Base-by-base conservation (phyloP, 2,113 vertebrate genomes). In the Chrysochloris asiatica region DNA sequence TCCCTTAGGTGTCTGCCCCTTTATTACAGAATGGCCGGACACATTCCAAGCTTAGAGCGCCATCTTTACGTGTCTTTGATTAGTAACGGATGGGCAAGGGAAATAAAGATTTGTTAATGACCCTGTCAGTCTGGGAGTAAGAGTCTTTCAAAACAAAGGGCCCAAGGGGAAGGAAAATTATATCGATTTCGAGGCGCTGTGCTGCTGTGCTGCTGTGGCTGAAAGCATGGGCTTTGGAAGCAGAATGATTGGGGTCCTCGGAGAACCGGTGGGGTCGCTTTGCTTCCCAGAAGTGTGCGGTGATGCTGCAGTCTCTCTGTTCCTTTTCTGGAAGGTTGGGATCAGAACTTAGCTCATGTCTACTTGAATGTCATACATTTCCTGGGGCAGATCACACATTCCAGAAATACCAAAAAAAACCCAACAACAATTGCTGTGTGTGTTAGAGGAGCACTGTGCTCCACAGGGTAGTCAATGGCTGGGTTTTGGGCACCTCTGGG, bases 91-190 rank as follows among this genome's bases (percentile, higher is more conserved):
- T 17, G n/a, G 77, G 80, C 73, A 26, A n/a, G 47, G 48, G 61
- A 87, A 91, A 76, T 73, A 54, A 86, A 65, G 77, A 77, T 63
- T 94, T 54, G 92, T 93, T 89, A 92, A 91, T 79, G 59, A 59
- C 24, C 6, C 30, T 72, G 77, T 6, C 48, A 45, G 38, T 47
- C 67, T 73, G 28, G 13, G 30, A 92, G 82, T 69, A 48, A 63
- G 38, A 65, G 48, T 89, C 69, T 89, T 95, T 90, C 38, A 54
- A 85, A 75, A 59, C 86, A 83, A 3, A 84, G 63, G 71, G 45
- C 89, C 89, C 61, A 4, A 38, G 63, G 83, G 47, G 61, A 45
- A 1, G n/a, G 41, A 63, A 11, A 9, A 38, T 1, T 38, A 11
- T 0, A 30, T n/a, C n/a, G n/a, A n/a, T n/a, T n/a, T n/a, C n/a